Evolutionary conservation across 2,797 vertebrate genomes (phyloP).

Genomic region (Scyliorhinus canicula): DNA sequence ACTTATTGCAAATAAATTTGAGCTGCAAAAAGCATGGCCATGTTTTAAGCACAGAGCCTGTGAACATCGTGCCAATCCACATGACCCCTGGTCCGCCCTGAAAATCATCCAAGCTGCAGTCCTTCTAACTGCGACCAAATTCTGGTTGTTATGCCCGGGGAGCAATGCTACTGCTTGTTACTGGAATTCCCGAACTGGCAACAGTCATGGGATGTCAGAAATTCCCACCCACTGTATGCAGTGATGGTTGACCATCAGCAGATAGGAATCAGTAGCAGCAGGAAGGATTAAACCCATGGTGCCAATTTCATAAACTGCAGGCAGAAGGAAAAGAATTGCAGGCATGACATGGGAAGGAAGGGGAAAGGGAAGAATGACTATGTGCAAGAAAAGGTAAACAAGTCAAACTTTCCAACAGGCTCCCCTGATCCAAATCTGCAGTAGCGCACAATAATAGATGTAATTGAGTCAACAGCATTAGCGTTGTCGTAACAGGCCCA

Average conservation of each 20-base stretch:
- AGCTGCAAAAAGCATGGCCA: background rate
- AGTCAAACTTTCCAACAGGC: background rate
- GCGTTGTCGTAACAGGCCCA: background rate
- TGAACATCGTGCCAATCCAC: background rate
- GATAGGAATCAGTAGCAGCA: background rate
- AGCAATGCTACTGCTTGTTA: background rate
- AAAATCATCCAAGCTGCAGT: background rate
- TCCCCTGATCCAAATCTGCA: background rate
- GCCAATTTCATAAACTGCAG: background rate
- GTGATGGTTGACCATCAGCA: background rate
- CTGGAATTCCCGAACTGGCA: background rate
- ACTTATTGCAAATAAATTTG: background rate
- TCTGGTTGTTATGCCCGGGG: background rate
- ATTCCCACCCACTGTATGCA: background rate
- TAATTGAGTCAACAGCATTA: background rate
- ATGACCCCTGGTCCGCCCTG: background rate
- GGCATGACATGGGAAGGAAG: background rate
- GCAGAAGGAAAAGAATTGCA: background rate
- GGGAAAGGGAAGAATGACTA: background rate
- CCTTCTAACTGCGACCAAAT: background rate
- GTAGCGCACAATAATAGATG: background rate
- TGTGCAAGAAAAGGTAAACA: background rate
- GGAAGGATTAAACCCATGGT: background rate
- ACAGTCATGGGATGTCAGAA: background rate
- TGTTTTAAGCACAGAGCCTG: background rate